These are phyloP conservation scores for Pollenia griseotomentosa DNA, from an alignment of 2,888 invertebrate genomes.

Conservation along the genomic window DNA sequence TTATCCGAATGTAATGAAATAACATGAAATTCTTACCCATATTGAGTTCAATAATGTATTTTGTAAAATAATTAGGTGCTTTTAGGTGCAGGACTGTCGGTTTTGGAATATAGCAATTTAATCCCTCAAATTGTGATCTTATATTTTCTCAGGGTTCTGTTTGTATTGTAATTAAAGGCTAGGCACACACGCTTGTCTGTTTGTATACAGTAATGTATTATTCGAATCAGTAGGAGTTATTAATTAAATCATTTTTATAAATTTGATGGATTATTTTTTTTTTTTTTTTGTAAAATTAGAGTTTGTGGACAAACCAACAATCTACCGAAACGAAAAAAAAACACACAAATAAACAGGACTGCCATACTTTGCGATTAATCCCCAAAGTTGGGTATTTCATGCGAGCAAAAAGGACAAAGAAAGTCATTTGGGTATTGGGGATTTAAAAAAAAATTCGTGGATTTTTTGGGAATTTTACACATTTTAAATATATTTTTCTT, in stretches of 20 bases:
- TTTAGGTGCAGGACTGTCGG: slow-evolving; percentile 33
- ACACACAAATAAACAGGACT: slow-evolving; percentile 60
- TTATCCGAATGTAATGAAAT: background rate
- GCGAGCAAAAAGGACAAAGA: no score
- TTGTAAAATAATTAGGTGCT: background rate
- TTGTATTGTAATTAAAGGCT: background rate
- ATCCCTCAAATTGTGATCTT: background rate
- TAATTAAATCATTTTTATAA: slow-evolving; percentile 35
- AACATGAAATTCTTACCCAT: slow-evolving; percentile 51
- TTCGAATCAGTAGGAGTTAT: background rate
- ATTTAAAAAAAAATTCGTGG: no score
- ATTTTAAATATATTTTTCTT: no score
- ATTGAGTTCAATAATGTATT: background rate
- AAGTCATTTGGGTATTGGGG: no score
- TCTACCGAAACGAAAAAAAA: slow-evolving; percentile 55
- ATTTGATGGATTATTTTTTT: background rate
- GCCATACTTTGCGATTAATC: no score
- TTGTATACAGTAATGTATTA: slow-evolving; percentile 19
- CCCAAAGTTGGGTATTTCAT: no score
- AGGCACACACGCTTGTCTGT: slow-evolving; percentile 16
- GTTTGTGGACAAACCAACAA: slow-evolving; percentile 40
- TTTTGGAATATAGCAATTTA: slow-evolving; percentile 19
- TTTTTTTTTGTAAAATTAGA: slow-evolving; percentile 54
- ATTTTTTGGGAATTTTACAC: no score
- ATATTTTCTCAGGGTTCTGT: background rate